phyloP scores from a whole-genome alignment of 2,113 vertebrate genomes.

The Camelus bactrianus region DNA sequence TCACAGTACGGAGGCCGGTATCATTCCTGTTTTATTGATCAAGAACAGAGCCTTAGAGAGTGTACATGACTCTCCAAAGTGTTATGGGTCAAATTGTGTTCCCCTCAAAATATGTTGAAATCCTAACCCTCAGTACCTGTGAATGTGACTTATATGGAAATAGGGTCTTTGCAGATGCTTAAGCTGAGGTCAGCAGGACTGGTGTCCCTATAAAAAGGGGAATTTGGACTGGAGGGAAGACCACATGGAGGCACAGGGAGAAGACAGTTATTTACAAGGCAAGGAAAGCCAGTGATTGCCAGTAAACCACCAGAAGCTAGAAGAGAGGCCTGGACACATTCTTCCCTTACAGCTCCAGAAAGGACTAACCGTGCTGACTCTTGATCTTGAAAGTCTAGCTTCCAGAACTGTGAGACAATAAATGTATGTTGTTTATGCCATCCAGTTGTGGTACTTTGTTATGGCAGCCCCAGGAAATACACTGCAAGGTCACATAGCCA shows the following conservation, averaged over 20 bases:
- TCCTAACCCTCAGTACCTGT: background rate
- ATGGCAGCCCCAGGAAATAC: background rate
- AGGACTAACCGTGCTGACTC: background rate
- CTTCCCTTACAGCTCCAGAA: background rate
- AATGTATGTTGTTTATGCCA: background rate
- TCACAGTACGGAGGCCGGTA: background rate
- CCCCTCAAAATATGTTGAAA: background rate
- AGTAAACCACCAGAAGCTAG: background rate
- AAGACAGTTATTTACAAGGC: background rate
- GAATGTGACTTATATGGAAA: background rate
- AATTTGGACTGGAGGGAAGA: background rate
- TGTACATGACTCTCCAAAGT: background rate
- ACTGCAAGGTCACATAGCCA: rapidly evolving
- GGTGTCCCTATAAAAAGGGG: background rate
- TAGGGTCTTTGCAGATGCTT: background rate
- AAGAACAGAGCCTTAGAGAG: background rate
- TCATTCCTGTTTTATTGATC: background rate
- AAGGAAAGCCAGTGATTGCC: background rate
- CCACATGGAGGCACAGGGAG: background rate
- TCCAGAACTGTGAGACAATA: background rate
- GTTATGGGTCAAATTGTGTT: background rate
- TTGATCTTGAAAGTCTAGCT: background rate
- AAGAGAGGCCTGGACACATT: background rate
- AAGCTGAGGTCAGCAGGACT: background rate
- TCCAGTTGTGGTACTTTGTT: background rate